A percentile compares a stretch with the other conserved stretches of the same genome.
These are phyloP conservation scores for Andrena bicolor DNA, from an alignment of 2,888 invertebrate genomes.

Conservation along the genomic window DNA sequence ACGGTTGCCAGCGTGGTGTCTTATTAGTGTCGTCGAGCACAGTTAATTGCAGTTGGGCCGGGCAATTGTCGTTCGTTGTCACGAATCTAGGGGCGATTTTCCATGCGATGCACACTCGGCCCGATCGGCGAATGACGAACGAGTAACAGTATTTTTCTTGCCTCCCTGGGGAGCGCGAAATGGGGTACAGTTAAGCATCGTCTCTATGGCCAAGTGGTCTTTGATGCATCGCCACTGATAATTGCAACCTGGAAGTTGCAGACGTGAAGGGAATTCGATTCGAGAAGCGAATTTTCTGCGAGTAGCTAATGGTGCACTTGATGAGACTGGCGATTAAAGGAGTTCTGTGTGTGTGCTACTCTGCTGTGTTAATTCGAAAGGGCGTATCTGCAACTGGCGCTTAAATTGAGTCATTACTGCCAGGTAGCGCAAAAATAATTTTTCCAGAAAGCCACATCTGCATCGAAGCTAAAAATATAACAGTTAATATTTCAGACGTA, in stretches of 20 bases:
- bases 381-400: no score
- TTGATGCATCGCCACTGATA: constrained; percentile 29
- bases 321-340: no score
- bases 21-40: background rate
- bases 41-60: constrained; percentile 36
- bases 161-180: constrained; percentile 21
- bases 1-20: background rate
- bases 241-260: constrained; percentile 33
- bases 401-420: no score
- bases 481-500: no score
- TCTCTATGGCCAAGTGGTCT: constrained; percentile 31
- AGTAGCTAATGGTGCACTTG: background rate
- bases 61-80: constrained; percentile 35
- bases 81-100: constrained; percentile 32
- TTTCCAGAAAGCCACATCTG: no score
- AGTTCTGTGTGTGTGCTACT: no score
- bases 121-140: constrained; percentile 44
- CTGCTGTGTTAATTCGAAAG: no score
- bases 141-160: constrained; percentile 61
- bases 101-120: constrained; percentile 42
- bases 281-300: background rate
- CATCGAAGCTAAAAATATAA: no score
- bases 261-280: constrained; percentile 33
- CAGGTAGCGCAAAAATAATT: no score
- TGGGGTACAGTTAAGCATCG: constrained; percentile 49